Conservation (phyloP, 2,797 vertebrate species). For the Poeciliopsis infans region DNA sequence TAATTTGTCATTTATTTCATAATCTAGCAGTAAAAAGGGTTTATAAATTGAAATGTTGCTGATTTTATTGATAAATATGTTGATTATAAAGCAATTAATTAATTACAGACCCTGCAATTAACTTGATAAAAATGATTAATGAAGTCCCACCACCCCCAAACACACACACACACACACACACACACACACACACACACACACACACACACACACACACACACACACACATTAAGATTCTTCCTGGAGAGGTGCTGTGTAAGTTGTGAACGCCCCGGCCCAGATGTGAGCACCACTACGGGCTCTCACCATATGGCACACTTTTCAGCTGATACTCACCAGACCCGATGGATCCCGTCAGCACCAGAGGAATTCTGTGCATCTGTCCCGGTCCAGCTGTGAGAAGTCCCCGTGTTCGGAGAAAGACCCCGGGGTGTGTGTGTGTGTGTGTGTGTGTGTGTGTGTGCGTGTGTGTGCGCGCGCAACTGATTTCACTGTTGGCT, state of each 20-base stretch:
- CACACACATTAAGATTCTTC: neutral
- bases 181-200: too few species aligned
- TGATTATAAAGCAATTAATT: too few species aligned
- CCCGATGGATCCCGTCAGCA: slow-evolving; percentile 55
- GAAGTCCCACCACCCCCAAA: too few species aligned
- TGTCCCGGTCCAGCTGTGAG: slow-evolving; percentile 76
- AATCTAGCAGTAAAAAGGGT: too few species aligned
- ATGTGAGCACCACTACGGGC: slow-evolving; percentile 43
- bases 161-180: too few species aligned
- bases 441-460: slow-evolving; percentile 4
- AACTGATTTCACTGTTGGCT: slow-evolving; percentile 78
- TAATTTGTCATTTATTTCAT: too few species aligned
- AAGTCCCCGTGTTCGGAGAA: slow-evolving; percentile 54
- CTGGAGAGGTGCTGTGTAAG: neutral
- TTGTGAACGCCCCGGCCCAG: slow-evolving; percentile 24
- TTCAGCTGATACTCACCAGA: slow-evolving; percentile 48
- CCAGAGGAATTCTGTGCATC: slow-evolving; percentile 77
- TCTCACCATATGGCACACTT: slow-evolving; percentile 64
- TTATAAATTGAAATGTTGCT: too few species aligned
- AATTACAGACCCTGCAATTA: too few species aligned
- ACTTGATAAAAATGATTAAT: too few species aligned
- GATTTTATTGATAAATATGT: too few species aligned
- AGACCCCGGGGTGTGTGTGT: slow-evolving; percentile 37
- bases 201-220: too few species aligned
- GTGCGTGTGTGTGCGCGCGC: slow-evolving; percentile 29